phyloP scores from a whole-genome alignment of 2,888 invertebrate genomes.

The Harpalus rubripes region DNA sequence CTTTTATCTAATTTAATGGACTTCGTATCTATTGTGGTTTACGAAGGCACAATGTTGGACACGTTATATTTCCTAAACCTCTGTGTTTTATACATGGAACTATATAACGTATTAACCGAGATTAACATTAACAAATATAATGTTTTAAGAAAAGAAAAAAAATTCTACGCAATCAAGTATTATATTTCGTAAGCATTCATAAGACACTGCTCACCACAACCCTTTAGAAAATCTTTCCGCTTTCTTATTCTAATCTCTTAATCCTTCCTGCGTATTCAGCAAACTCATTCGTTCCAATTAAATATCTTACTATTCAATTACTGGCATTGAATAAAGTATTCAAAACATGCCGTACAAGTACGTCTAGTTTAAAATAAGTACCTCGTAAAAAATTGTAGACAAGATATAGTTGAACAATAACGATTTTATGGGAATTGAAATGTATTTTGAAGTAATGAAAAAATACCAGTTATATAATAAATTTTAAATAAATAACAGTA shows the following conservation, averaged over 20 bases:
- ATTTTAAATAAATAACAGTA: no score
- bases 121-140: no score
- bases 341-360: slow-evolving; percentile 16
- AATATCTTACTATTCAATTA: slow-evolving; percentile 47
- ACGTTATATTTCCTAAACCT: no score
- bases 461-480: no score
- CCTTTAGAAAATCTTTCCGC: slow-evolving; percentile 48
- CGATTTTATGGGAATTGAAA: no score
- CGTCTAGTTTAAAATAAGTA: neutral
- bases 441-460: no score
- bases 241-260: slow-evolving; percentile 30
- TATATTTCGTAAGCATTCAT: slow-evolving; percentile 26
- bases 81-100: no score
- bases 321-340: slow-evolving; percentile 24
- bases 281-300: slow-evolving; percentile 44
- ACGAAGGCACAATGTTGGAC: no score
- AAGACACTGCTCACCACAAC: slow-evolving; percentile 9
- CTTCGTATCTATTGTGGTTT: no score
- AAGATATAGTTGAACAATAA: no score
- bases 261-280: slow-evolving; percentile 44
- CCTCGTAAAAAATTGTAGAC: slow-evolving; percentile 10
- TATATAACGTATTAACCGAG: no score
- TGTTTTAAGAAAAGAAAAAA: neutral
- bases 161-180: neutral
- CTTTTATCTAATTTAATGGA: no score